Evolutionary conservation across 2,113 vertebrate species (phyloP).

Genomic region (Otolemur garnettii): DNA sequence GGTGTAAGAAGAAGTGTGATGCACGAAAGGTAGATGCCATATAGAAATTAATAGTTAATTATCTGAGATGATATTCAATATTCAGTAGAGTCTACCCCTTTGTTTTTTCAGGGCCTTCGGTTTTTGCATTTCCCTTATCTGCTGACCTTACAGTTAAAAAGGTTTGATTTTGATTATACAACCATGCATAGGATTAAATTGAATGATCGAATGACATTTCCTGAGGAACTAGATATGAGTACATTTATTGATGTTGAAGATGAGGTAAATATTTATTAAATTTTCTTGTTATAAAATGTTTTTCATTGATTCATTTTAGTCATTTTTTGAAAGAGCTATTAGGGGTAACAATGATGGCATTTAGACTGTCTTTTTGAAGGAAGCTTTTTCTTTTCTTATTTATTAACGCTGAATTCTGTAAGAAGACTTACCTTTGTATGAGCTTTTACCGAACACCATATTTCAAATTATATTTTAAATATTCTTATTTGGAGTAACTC

Average conservation of each 20-base stretch:
- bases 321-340: conserved; percentile 28
- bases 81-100: conserved; percentile 37
- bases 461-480: conserved; percentile 32
- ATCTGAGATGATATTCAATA: conserved; percentile 7
- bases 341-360: not conserved
- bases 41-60: conserved; percentile 27
- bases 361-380: conserved; percentile 8
- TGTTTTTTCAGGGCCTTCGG: conserved; percentile 92
- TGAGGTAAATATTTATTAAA: conserved; percentile 90
- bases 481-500: conserved; percentile 34
- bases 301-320: conserved; percentile 10
- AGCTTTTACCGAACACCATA: not conserved
- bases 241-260: conserved; percentile 99
- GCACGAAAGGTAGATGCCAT: conserved; percentile 94
- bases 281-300: conserved; percentile 43
- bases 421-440: not conserved
- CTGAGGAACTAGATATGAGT: conserved; percentile 98
- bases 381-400: not conserved
- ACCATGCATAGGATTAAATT: conserved; percentile 99
- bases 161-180: conserved; percentile 99
- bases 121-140: conserved; percentile 99
- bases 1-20: conserved; percentile 99
- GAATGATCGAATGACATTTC: conserved; percentile 99
- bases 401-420: not conserved
- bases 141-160: conserved; percentile 97